Conservation (phyloP, 2,113 vertebrate species). For the Oryzias curvinotus region DNA sequence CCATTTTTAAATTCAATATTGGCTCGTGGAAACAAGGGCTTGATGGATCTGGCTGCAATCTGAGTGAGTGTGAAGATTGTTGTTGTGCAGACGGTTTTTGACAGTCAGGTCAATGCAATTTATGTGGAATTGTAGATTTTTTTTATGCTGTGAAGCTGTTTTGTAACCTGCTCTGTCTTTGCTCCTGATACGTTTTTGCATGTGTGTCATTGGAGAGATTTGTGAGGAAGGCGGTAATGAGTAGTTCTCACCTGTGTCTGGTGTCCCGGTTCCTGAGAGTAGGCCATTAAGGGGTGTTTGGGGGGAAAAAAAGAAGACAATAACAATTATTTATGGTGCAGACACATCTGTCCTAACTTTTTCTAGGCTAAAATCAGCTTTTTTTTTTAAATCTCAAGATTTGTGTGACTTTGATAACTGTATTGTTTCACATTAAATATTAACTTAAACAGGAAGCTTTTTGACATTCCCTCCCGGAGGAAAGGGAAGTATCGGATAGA, state of each 20-base stretch:
- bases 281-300: conserved; percentile 39
- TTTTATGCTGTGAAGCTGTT: conserved; percentile 13
- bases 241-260: conserved; percentile 91
- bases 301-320: conserved; percentile 47
- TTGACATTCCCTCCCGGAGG: conserved; percentile 53
- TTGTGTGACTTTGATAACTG: conserved; percentile 47
- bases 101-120: conserved; percentile 37
- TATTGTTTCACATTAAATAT: conserved; percentile 67
- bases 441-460: conserved; percentile 57
- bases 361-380: conserved; percentile 26
- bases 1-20: conserved; percentile 47
- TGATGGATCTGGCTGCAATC: conserved; percentile 29
- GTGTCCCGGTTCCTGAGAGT: conserved; percentile 93
- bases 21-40: conserved; percentile 43
- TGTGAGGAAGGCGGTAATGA: conserved; percentile 37
- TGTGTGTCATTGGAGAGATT: conserved; percentile 8
- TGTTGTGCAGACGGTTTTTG: neutral
- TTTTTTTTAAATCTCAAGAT: conserved; percentile 44
- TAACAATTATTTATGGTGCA: conserved; percentile 50
- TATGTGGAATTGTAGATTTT: conserved; percentile 16
- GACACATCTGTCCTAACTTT: conserved; percentile 35
- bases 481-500: conserved; percentile 56
- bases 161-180: conserved; percentile 4
- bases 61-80: conserved; percentile 5
- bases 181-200: conserved; percentile 13